phyloP scores from a whole-genome alignment of 2,113 vertebrate genomes.

The Coreoperca whiteheadi region DNA sequence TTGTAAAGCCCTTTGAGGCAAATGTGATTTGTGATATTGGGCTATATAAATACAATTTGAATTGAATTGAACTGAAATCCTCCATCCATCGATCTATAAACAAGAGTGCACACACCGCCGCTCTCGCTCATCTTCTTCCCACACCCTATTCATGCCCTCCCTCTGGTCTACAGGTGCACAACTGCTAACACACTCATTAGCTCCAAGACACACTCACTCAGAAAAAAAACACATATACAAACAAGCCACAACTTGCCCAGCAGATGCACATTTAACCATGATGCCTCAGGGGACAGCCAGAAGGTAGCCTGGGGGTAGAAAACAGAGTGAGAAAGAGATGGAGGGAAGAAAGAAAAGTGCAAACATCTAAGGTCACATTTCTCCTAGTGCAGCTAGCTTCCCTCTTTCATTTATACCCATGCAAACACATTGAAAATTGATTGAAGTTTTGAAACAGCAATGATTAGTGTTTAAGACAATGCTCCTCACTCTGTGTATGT shows the following conservation, averaged over 20 bases:
- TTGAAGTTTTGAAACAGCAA: conserved; percentile 53
- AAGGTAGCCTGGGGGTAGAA: conserved; percentile 68
- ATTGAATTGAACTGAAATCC: too few species aligned
- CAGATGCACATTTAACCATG: conserved; percentile 74
- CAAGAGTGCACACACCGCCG: conserved; percentile 1
- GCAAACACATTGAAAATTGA: conserved; percentile 43
- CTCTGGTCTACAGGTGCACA: conserved; percentile 46
- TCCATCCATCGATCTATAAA: neutral
- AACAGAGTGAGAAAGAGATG: conserved; percentile 61
- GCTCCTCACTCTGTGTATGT: conserved; percentile 7
- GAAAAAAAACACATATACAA: conserved; percentile 3
- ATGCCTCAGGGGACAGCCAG: conserved; percentile 74
- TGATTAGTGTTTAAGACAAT: conserved; percentile 60
- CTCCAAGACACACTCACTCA: conserved; percentile 35
- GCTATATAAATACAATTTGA: too few species aligned
- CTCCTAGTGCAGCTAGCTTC: conserved; percentile 46
- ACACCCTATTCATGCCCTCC: conserved; percentile 4
- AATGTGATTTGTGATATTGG: too few species aligned
- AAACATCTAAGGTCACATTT: conserved; percentile 73
- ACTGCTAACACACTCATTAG: conserved; percentile 66
- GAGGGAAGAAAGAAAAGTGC: conserved; percentile 61
- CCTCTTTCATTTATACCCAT: conserved; percentile 35
- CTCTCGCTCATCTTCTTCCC: conserved; percentile 36
- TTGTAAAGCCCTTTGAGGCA: too few species aligned
- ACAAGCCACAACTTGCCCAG: conserved; percentile 72